Evolutionary conservation across 2,797 vertebrate species (phyloP).

Genomic region (Artibeus jamaicensis): DNA sequence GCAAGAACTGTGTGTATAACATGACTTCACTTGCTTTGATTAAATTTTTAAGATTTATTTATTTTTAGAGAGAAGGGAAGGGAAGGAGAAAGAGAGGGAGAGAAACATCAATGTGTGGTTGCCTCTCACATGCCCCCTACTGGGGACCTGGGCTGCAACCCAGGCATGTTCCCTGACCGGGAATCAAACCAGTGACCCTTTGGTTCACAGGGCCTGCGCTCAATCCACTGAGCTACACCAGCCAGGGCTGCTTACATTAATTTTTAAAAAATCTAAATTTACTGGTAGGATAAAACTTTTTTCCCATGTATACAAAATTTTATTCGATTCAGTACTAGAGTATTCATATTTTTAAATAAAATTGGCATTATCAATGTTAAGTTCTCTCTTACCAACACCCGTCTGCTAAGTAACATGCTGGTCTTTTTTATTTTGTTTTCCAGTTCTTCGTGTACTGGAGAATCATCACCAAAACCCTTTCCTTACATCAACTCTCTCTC

Average conservation of each 20-base stretch:
- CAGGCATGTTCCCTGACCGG: too few species aligned
- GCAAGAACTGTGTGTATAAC: background rate
- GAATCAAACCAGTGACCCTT: too few species aligned
- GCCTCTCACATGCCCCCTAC: too few species aligned
- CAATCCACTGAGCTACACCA: too few species aligned
- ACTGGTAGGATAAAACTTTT: background rate
- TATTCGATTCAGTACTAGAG: background rate
- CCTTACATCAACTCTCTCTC: background rate
- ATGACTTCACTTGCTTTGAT: background rate
- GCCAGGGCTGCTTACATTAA: too few species aligned
- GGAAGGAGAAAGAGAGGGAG: too few species aligned
- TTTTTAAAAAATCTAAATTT: background rate
- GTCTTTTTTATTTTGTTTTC: background rate
- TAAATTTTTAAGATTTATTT: background rate
- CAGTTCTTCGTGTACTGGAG: background rate
- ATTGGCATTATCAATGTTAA: background rate
- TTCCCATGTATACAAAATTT: background rate
- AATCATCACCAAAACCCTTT: background rate
- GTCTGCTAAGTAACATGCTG: background rate
- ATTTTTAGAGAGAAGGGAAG: too few species aligned
- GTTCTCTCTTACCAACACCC: background rate
- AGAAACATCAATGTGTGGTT: too few species aligned
- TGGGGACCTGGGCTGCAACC: too few species aligned
- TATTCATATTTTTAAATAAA: background rate
- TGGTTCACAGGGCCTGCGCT: too few species aligned